Base-by-base conservation (phyloP, 1,140 invertebrate genomes). In the Drosophila kohkoa region DNA sequence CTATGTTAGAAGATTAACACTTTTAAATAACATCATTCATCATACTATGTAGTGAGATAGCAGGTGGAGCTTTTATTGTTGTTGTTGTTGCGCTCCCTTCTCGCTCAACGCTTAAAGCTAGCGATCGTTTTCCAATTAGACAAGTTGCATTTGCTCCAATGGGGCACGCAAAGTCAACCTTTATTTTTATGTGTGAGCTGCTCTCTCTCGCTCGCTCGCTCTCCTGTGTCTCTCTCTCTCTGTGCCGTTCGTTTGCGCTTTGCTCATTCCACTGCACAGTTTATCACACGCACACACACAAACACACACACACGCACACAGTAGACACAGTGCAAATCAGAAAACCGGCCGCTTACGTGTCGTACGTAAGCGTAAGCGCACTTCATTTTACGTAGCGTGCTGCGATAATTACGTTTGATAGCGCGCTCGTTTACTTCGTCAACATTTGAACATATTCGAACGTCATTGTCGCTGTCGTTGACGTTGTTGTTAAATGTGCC, bases 331-430 rank as follows among this genome's bases (percentile, higher is more conserved):
- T 60, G 55, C 55, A 59, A 38, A 20, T 32, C 58, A 35, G 41
- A 75, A 71, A 75, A 75, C 68, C 68, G 60, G 72, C 66, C 67
- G 72, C 72, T 75, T 75, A 75, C 67, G 73, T 75, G 67, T 75
- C 72, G 67, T 28, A 51, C 62, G 62, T 64, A 64, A 75, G 63
- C 72, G 58, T 58, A 71, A 63, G 58, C 66, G 72, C 67, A 75
- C 72, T 75, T 75, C 58, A 70, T 75, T 70, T 8, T 75, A 75
- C 72, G 72, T 75, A 63, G 66, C 72, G 65, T 69, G 72, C 66
- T 35, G 72, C 66, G 58, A 38, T 73, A 73, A 73, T 73, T 73
- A 59, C 70, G 70, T 67, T 75, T 69, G 72, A 75, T 69, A 55
- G 72, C 58, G 58, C 43, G 60, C 69, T 32, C 51, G 30, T 35